Conservation (phyloP, 1,140 invertebrate genomes). For the Lepidurus arcticus region DNA sequence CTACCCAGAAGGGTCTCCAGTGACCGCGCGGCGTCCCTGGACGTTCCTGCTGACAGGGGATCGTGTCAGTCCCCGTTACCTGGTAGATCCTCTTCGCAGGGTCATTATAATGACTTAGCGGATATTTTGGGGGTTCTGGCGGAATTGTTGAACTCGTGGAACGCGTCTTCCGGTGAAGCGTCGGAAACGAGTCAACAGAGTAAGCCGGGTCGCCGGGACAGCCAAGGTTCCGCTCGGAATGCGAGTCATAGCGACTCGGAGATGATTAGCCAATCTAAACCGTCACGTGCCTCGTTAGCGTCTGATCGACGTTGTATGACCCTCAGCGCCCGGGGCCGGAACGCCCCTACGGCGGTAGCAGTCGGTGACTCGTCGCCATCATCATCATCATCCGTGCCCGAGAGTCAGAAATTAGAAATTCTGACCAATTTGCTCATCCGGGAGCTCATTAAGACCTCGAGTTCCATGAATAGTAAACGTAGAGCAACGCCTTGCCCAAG, state of each 20-base stretch:
- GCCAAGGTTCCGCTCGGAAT: not conserved
- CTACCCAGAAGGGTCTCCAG: not conserved
- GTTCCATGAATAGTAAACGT: not conserved
- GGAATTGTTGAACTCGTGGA: conserved; percentile 1
- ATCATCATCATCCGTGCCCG: not conserved
- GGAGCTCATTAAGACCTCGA: not conserved
- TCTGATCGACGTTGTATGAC: not conserved
- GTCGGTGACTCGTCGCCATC: not conserved
- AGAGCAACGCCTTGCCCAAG: not conserved
- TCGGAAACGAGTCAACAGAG: not conserved
- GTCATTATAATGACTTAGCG: not conserved
- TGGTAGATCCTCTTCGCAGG: not conserved
- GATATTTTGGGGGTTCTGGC: not conserved
- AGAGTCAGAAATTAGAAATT: conserved; percentile 9
- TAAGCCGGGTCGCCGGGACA: not conserved
- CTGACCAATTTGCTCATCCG: conserved; percentile 13
- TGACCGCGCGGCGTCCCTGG: not conserved
- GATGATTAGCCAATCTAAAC: not conserved
- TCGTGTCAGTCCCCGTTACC: not conserved
- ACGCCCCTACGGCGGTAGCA: not conserved
- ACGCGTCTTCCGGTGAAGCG: not conserved
- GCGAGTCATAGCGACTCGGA: conserved; percentile 9
- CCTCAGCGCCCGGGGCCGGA: not conserved
- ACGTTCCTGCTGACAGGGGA: no score
- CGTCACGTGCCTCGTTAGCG: not conserved